Base-by-base conservation (phyloP, 2,888 invertebrate species). In the Gymnocheta viridis region DNA sequence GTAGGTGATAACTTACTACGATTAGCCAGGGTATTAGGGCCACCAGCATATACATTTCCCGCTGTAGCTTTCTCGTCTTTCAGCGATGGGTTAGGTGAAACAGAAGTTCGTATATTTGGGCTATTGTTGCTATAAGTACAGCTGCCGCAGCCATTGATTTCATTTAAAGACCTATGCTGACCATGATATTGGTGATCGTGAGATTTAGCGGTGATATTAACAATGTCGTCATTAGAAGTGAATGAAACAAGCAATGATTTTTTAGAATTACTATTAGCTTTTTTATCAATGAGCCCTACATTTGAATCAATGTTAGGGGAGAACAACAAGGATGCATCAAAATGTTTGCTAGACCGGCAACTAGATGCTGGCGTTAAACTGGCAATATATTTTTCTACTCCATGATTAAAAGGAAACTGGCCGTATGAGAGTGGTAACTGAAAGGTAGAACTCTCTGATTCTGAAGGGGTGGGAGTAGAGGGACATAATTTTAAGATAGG, bases 1-100 rank as follows among this genome's bases (percentile, higher is more conserved):
- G 93, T 94, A 81, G 93, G 94, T 64, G 92, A 92, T 78, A 92
- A 91, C 91, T 93, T 94, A 44, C 87, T 49, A 87, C 91, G 89
- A 80, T 94, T 94, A 10, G 54, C 24, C 17, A 82, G 86, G 47
- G 79, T 82, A 38, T 32, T 69, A 77, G 73, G 6, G 4, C 54
- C 74, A 87, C 90, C 66, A 27, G 60, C 60, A 56, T 85, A 86
- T 6, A 66, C 76, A 51, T 69, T 93, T 58, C 47, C 62, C 2
- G 69, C 24, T 17, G 41, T 44, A 58, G 14, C 24, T 24, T 51
- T 58, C 49, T 86, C 82, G 27, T 77, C 81, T n/a, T 58, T 38
- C 7, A 82, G 78, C 7, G 67, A 82, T 88, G 91, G 56, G 62
- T 85, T 85, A 14, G 90, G 89, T 19, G 88, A 89, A 67, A 86